Base-by-base conservation (phyloP, 2,888 invertebrate genomes). In the Cryptosula pallasiana region DNA sequence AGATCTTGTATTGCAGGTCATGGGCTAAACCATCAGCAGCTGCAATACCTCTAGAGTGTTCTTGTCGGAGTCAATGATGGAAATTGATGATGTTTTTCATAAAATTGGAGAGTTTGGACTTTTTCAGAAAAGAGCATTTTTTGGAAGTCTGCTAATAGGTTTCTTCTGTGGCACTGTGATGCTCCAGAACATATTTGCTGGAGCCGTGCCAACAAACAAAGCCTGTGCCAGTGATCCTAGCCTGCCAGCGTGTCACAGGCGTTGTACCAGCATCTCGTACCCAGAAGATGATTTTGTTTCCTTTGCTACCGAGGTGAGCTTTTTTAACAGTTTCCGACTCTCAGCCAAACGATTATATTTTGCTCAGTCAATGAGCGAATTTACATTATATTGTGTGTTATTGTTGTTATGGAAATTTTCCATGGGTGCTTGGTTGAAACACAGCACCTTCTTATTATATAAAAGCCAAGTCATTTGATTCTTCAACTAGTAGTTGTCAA, bases 161-260 rank as follows among this genome's bases (percentile, higher is more conserved):
- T 3, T 70, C 13, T 70, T 36, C 29, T n/a, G 25, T 23, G 70
- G 70, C 13, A 70, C 70, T 25, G 25, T 23, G 3, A 70, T 70
- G 70, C 35, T 70, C 16, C 70, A 70, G 45, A 70, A 70, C 45
- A 54, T 70, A 23, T 70, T 70, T 29, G 35, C 55, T 54, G 70
- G 70, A n/a, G 35, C 45, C 25, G 3, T 70, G n/a, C 70, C 70
- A 5, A 3, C 2, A 5, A 5, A 36, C 3, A 70, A 27, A 29
- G 3, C 45, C n/a, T 54, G 70, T 16, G 2, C n/a, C n/a, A n/a
- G 3, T 29, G 70, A 36, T 23, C 2, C 2, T 20, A 70, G 16
- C 16, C 5, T 70, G 23, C 9, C 5, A n/a, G 70, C 45, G n/a
- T 70, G 70, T 70, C 23, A 70, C 32, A 29, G 16, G 36, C 35